Percentiles rank a stretch among this genome's conserved stretches.
These are phyloP conservation scores for Cancer borealis DNA, from an alignment of 2,888 invertebrate genomes.

Conservation along the genomic window DNA sequence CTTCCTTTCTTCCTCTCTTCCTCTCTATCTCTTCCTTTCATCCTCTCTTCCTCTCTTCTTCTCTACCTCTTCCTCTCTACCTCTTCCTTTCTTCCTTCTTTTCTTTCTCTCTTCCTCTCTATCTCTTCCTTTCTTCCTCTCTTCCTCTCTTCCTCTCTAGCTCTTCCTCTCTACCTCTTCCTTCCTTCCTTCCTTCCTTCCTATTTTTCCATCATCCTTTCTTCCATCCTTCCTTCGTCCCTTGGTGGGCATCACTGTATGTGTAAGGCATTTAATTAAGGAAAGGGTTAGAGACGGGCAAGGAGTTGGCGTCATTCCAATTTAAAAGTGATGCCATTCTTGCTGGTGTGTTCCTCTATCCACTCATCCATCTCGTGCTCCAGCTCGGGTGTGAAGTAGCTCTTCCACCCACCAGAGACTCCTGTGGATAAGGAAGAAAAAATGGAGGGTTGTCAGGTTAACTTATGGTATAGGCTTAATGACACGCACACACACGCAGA, in stretches of 20 bases:
- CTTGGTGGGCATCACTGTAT: not conserved
- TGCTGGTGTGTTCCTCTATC: slow-evolving; percentile 12
- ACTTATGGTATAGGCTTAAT: too few relatives aligned
- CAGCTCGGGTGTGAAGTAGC: not conserved
- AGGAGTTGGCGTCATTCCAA: not conserved
- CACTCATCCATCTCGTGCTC: not conserved
- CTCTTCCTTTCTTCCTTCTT: not conserved
- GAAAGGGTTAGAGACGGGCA: not conserved
- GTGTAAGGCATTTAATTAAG: too few relatives aligned
- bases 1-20: not conserved
- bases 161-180: not conserved
- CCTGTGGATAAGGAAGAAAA: not conserved
- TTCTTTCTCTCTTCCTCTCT: not conserved
- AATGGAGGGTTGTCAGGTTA: not conserved
- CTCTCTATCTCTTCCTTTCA: too few relatives aligned
- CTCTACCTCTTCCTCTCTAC: not conserved
- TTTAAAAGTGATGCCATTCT: not conserved
- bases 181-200: not conserved
- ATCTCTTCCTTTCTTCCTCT: not conserved
- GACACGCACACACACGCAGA: not conserved
- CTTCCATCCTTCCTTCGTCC: not conserved
- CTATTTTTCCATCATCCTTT: not conserved
- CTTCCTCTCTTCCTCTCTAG: not conserved
- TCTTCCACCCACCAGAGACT: not conserved
- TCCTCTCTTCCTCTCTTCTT: not conserved